Evolutionary conservation across 2,888 invertebrate species (phyloP).

Genomic region (Polia nebulosa): DNA sequence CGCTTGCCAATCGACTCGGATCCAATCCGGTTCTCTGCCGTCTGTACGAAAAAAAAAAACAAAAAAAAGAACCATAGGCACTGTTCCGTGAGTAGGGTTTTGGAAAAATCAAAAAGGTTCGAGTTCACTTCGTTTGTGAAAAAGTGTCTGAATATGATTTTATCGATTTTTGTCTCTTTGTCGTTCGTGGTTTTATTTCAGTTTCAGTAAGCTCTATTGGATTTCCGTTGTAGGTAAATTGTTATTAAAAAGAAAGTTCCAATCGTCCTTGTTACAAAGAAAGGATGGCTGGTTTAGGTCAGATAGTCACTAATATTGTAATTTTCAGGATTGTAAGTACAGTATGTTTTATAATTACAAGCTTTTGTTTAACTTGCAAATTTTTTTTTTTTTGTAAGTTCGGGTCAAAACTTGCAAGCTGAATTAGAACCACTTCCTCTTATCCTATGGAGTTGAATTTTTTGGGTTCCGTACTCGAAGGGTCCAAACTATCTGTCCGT

Average conservation of each 20-base stretch:
- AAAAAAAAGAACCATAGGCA: conserved; percentile 1
- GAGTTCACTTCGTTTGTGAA: conserved; percentile 16
- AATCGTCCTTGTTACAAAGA: background rate
- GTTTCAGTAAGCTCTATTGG: background rate
- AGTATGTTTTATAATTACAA: too few species aligned
- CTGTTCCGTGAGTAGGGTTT: conserved; percentile 17
- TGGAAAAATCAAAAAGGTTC: conserved; percentile 22
- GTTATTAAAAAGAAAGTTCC: background rate
- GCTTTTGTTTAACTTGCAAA: too few species aligned
- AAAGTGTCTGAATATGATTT: conserved; percentile 11
- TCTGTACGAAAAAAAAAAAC: conserved; percentile 31
- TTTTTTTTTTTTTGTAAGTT: too few species aligned
- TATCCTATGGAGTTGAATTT: too few species aligned
- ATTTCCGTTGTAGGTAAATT: background rate
- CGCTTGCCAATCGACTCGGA: conserved; percentile 53
- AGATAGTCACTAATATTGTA: too few species aligned
- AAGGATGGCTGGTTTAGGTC: too few species aligned
- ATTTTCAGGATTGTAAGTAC: too few species aligned
- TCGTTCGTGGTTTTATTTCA: background rate
- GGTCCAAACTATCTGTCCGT: too few species aligned
- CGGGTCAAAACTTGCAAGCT: too few species aligned
- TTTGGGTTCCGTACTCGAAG: too few species aligned
- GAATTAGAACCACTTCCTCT: too few species aligned
- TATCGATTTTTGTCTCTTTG: conserved; percentile 12
- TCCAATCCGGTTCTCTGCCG: conserved; percentile 39